Evolutionary conservation across 2,113 vertebrate species (phyloP), one percentile per base, ranked within the genome.

Genomic region (Apaloderma vittatum): DNA sequence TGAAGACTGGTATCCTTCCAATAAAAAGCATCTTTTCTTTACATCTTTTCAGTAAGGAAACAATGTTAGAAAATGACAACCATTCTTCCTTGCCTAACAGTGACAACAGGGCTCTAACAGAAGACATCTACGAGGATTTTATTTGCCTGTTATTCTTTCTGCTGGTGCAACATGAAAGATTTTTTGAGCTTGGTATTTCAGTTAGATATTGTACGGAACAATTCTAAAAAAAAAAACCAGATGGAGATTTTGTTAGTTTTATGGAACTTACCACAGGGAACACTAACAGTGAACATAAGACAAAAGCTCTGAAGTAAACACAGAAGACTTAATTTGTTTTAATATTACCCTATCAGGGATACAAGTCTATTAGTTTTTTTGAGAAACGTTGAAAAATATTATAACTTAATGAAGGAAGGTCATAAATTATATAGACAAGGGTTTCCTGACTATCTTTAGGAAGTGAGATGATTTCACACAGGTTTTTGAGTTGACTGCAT

Each of bases 241-340:
- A 49, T 30, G 7, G 49, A 55, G 21, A 16, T 43, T 96, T 94
- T 82, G 45, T 73, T 90, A 74, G 24, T 68, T 94, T 96, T 96
- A 94, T 71, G 97, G 89, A 97, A 75, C 62, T 82, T 79, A 75
- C 54, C 51, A 49, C n/a, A 78, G 81, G 84, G 75, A 91, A 93
- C 36, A 78, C 16, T 68, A 34, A 48, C 45, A 34, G 66, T 16
- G 49, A 49, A 34, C 15, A 72, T 79, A 80, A 51, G 93, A 94
- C 46, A 67, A 29, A 68, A 79, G 15, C 12, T 86, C 78, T 58
- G 68, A 96, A 94, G 86, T 15, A 92, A 62, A 79, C 26, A 49
- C 14, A 74, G 55, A 79, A 97, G 67, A 68, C 7, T 96, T 90
- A 73, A 5, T 74, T 95, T 81, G 82, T 82, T 88, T 93, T 76